Percentiles rank a stretch among this genome's conserved stretches.
These are phyloP conservation scores for Hippolais icterina DNA, from an alignment of 2,113 vertebrate species.

Conservation along the genomic window DNA sequence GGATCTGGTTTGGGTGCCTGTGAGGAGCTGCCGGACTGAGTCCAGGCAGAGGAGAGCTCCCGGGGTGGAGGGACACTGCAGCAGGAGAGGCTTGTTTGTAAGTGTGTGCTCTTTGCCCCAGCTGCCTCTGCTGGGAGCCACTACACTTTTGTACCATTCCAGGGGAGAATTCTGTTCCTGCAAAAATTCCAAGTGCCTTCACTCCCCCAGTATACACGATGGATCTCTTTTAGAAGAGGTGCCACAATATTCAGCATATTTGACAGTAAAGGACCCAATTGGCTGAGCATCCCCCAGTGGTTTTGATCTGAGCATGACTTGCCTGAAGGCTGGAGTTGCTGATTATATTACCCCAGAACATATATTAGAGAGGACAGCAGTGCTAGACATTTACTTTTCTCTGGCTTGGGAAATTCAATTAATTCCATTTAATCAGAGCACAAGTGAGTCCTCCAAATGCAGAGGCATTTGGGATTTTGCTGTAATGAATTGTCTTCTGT, in stretches of 20 bases:
- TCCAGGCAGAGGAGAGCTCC: not conserved
- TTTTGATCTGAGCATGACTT: not conserved
- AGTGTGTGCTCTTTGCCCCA: not conserved
- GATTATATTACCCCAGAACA: not conserved
- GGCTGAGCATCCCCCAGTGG: not conserved
- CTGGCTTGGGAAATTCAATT: conserved; percentile 10
- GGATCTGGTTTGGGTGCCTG: not conserved
- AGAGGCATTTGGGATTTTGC: not conserved
- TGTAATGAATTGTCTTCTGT: not conserved
- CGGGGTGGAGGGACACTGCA: not conserved
- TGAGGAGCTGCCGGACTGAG: not conserved
- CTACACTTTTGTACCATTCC: not conserved
- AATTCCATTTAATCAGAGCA: conserved; percentile 28
- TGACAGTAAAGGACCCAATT: not conserved
- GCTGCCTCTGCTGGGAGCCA: not conserved
- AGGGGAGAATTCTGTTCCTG: not conserved
- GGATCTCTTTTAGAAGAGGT: not conserved
- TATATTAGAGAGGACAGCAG: not conserved
- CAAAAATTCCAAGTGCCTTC: not conserved
- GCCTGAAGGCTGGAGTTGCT: not conserved
- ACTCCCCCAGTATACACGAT: not conserved
- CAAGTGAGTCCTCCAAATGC: not conserved
- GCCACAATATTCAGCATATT: not conserved
- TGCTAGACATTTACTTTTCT: conserved; percentile 2
- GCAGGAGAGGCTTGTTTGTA: not conserved